Base-by-base conservation (phyloP, 2,113 vertebrate genomes). In the Perca schrenkii region DNA sequence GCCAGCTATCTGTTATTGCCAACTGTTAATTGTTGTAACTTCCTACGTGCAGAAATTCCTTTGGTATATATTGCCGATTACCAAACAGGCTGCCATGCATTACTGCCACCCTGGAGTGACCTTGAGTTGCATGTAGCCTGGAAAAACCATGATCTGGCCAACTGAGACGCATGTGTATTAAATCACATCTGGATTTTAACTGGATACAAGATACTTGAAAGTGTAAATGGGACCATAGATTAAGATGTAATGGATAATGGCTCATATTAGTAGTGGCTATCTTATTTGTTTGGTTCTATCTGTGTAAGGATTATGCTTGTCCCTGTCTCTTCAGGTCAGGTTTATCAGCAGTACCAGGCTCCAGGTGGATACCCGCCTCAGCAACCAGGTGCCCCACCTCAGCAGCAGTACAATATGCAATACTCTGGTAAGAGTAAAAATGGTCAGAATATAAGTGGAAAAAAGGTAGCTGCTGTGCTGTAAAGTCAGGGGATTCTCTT, bases 291-390 rank as follows among this genome's bases (percentile, higher is more conserved):
- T n/a, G 8, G 8, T 69, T 71, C 5, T 25, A 8, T 66, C 25
- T 79, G 40, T 56, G 46, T 60, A 40, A 40, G 66, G 49, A 79
- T 56, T 0, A 8, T 31, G 22, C 47, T 36, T 84, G 12, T 74
- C 19, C 6, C 68, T 81, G 16, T 74, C 6, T 84, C 13, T 82
- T 56, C 84, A 99, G 98, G 98, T 92, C 98, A 98, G 89, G 95
- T 99, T 92, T 99, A 99, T 89, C 98, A 96, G 60, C 98, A 98
- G 93, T 99, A 99, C 93, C 97, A 96, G 86, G 96, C 97, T 65
- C 97, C 97, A 90, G 95, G 97, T 12, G 96, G 97, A 83, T 99
- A 98, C 52, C 96, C 97, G 34, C 94, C 96, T 12, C 97, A 98
- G 93, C 98, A 96, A 60, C 92, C 93, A 50, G 92, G 91, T 34